phyloP scores from a whole-genome alignment of 2,888 invertebrate genomes.

The Galeopsomyia nigrocyanea region DNA sequence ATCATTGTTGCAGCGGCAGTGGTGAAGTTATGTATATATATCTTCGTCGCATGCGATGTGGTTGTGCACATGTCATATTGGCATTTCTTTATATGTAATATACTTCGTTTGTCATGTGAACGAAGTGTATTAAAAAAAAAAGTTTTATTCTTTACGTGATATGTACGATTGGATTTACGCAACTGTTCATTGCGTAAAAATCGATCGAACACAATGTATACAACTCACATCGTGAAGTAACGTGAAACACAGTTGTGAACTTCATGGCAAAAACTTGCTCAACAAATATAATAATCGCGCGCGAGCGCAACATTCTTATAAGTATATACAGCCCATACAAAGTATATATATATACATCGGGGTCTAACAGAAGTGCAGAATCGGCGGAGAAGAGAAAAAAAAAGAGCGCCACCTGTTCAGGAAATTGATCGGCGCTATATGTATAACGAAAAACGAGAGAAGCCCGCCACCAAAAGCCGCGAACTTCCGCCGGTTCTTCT shows the following conservation, averaged over 20 bases:
- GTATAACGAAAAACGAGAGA: conserved; percentile 1
- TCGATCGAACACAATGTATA: too few relatives aligned
- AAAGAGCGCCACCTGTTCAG: conserved; percentile 45
- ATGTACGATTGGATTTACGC: too few relatives aligned
- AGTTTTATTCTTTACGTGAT: too few relatives aligned
- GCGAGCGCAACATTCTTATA: neutral
- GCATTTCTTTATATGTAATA: too few relatives aligned
- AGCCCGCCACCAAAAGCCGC: conserved; percentile 24
- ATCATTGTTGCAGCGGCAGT: conserved; percentile 32
- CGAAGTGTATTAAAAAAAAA: too few relatives aligned
- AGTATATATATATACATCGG: neutral
- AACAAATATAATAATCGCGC: neutral
- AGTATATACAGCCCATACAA: neutral
- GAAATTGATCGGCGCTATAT: conserved; percentile 45
- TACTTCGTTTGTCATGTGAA: too few relatives aligned
- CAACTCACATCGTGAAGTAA: too few relatives aligned
- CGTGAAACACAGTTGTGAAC: too few relatives aligned
- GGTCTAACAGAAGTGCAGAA: neutral
- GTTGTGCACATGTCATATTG: conserved; percentile 26
- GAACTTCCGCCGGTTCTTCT: conserved; percentile 12
- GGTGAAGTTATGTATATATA: neutral
- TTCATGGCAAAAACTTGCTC: conserved; percentile 5
- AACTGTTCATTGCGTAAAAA: too few relatives aligned
- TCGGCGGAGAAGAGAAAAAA: neutral
- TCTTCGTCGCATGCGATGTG: conserved; percentile 30